A percentile compares a stretch with the other conserved stretches of the same genome.
These are phyloP conservation scores for Carollia perspicillata DNA, from an alignment of 2,113 vertebrate genomes.

Conservation along the genomic window DNA sequence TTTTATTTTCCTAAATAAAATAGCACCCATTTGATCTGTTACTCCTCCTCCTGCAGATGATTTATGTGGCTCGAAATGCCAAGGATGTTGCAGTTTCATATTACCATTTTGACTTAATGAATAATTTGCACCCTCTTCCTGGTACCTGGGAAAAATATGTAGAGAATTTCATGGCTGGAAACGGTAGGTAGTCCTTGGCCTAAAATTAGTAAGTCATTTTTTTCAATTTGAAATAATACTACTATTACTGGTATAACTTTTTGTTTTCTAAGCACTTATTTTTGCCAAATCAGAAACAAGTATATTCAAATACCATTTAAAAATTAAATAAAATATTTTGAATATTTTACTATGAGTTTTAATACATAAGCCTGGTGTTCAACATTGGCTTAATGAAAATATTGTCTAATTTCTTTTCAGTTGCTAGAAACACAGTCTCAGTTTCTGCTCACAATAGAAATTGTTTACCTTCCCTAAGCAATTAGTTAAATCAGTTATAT, in stretches of 20 bases:
- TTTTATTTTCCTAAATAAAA: not conserved
- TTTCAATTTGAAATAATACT: not conserved
- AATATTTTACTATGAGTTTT: not conserved
- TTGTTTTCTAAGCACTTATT: not conserved
- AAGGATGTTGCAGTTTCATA: constrained; percentile 92
- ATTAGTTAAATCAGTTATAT: not conserved
- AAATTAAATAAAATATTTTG: not conserved
- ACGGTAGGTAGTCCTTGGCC: constrained; percentile 73
- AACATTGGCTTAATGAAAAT: not conserved
- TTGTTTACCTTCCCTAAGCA: not conserved
- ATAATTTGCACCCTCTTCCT: constrained; percentile 82
- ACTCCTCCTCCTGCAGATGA: constrained; percentile 75
- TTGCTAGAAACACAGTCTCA: not conserved
- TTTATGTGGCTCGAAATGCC: constrained; percentile 91
- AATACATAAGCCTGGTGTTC: not conserved
- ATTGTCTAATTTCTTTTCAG: not conserved
- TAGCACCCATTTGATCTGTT: not conserved
- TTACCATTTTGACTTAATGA: constrained; percentile 91
- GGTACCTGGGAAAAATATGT: constrained; percentile 88
- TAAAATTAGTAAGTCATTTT: not conserved
- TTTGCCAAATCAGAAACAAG: not conserved
- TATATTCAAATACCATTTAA: not conserved
- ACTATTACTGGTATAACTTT: not conserved
- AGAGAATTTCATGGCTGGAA: constrained; percentile 86
- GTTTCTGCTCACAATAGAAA: not conserved